These are phyloP conservation scores for Drosophila histrio DNA, from an alignment of 2,888 invertebrate genomes.

Conservation along the genomic window DNA sequence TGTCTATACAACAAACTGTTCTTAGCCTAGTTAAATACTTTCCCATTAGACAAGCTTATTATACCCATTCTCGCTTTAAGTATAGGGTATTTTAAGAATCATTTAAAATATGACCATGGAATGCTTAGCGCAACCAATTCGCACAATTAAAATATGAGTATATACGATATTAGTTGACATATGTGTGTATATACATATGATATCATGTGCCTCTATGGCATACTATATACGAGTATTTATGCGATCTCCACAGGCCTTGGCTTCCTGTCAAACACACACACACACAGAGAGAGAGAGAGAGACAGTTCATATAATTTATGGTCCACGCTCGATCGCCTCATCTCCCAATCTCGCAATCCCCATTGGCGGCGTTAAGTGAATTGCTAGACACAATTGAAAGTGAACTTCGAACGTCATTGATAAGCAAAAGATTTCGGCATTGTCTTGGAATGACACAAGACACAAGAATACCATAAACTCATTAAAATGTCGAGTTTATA, in stretches of 20 bases:
- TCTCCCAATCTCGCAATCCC: conserved; percentile 32
- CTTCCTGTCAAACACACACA: conserved; percentile 33
- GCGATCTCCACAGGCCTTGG: conserved; percentile 26
- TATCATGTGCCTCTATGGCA: conserved; percentile 22
- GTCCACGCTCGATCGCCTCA: conserved; percentile 24
- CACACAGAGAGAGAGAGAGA: too few species aligned
- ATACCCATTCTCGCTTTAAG: not conserved
- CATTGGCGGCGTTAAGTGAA: conserved; percentile 36
- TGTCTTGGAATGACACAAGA: conserved; percentile 5
- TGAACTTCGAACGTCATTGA: conserved; percentile 56
- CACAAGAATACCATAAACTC: conserved; percentile 6
- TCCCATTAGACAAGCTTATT: not conserved
- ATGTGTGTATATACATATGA: conserved; percentile 2
- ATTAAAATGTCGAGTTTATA: conserved; percentile 38
- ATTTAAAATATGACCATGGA: conserved; percentile 37
- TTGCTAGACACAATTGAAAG: conserved; percentile 46
- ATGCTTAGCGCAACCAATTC: conserved; percentile 30
- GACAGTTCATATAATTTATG: conserved; percentile 30
- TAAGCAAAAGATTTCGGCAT: conserved; percentile 36
- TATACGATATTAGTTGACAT: not conserved
- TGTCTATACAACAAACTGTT: too few species aligned
- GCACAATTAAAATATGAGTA: conserved; percentile 37
- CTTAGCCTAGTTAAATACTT: not conserved
- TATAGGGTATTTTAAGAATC: conserved; percentile 7
- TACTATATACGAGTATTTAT: conserved; percentile 14